Conservation (phyloP, 2,888 invertebrate genomes). For the Andricus quercusramuli region DNA sequence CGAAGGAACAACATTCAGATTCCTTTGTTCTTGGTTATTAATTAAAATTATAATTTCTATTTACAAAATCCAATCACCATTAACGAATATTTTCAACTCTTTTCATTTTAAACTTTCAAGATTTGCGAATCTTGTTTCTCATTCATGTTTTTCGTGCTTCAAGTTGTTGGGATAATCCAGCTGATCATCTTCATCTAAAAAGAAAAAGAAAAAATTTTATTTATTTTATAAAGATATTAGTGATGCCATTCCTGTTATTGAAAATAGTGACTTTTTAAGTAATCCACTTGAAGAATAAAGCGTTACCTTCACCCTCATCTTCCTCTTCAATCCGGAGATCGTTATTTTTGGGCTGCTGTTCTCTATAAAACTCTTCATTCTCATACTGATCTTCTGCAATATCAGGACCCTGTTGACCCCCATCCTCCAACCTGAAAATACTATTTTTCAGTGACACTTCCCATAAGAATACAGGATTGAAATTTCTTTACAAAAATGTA, state of each 20-base stretch:
- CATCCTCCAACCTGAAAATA: slow-evolving; percentile 67
- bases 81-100: slow-evolving; percentile 12
- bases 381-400: slow-evolving; percentile 72
- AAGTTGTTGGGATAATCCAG: slow-evolving; percentile 63
- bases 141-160: slow-evolving; percentile 60
- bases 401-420: slow-evolving; percentile 61
- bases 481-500: slow-evolving; percentile 18
- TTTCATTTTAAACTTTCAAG: neutral
- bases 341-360: slow-evolving; percentile 70
- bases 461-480: neutral
- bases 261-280: too few relatives aligned
- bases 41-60: slow-evolving; percentile 13
- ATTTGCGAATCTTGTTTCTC: slow-evolving; percentile 18
- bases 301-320: slow-evolving; percentile 72
- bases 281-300: neutral
- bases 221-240: neutral
- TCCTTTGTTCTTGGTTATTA: neutral
- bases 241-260: neutral
- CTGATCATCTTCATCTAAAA: slow-evolving; percentile 70
- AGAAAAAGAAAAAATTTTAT: neutral
- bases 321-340: slow-evolving; percentile 70
- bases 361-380: slow-evolving; percentile 69
- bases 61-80: slow-evolving; percentile 1
- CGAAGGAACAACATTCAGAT: neutral
- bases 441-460: neutral